Conservation (phyloP, 2,113 vertebrate species). For the Sinocyclocheilus anshuiensis region DNA sequence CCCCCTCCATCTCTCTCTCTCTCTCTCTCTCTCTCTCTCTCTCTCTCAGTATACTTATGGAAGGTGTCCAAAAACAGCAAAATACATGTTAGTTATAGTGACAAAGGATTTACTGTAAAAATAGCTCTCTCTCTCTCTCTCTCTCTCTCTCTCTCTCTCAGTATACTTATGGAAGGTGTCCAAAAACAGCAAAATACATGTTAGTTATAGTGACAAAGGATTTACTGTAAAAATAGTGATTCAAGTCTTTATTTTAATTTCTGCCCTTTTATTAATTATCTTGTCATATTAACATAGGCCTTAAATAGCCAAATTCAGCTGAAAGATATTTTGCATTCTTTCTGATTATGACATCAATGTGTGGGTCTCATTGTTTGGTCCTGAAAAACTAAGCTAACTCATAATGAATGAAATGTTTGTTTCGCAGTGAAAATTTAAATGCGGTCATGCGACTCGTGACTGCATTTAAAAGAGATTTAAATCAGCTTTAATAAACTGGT, state of each 20-base stretch:
- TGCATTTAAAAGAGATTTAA: slow-evolving; percentile 31
- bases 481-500: background rate
- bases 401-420: slow-evolving; percentile 74
- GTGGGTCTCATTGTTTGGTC: slow-evolving; percentile 73
- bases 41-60: background rate
- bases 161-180: background rate
- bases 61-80: background rate
- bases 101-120: background rate
- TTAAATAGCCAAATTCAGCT: slow-evolving; percentile 50
- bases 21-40: slow-evolving; percentile 11
- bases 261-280: background rate
- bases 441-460: slow-evolving; percentile 47
- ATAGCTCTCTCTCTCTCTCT: background rate
- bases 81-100: background rate
- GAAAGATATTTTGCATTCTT: slow-evolving; percentile 60
- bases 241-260: background rate
- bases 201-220: background rate
- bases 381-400: slow-evolving; percentile 42
- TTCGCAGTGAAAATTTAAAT: slow-evolving; percentile 66
- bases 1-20: background rate
- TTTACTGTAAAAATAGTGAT: background rate
- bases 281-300: slow-evolving; percentile 14
- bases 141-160: slow-evolving; percentile 1
- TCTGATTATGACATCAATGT: slow-evolving; percentile 72
- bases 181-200: background rate